Conservation (phyloP, 1,140 invertebrate genomes). For the Whitmania pigra region DNA sequence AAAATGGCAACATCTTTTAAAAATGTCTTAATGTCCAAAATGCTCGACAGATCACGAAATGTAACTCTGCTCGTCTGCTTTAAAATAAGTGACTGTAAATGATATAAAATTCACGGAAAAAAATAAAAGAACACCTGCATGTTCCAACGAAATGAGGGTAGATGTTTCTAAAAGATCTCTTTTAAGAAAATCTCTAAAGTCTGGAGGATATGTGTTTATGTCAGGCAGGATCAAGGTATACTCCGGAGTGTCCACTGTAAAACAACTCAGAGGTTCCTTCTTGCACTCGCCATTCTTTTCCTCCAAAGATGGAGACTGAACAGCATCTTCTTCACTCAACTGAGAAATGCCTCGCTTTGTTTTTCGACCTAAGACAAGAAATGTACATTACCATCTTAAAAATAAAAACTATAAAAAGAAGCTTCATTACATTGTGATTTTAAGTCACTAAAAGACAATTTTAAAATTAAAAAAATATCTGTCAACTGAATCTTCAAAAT, state of each 20-base stretch:
- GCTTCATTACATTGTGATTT: too few relatives aligned
- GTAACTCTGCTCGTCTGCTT: too few relatives aligned
- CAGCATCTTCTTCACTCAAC: background rate
- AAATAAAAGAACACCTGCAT: constrained; percentile 45
- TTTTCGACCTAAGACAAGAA: background rate
- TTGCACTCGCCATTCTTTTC: background rate
- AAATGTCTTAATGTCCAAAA: too few relatives aligned
- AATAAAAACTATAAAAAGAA: too few relatives aligned
- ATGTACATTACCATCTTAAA: too few relatives aligned
- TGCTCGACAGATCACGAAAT: too few relatives aligned
- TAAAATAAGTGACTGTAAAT: too few relatives aligned
- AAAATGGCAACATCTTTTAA: too few relatives aligned
- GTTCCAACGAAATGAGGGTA: constrained; percentile 66
- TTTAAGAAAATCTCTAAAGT: constrained; percentile 67
- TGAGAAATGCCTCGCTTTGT: background rate
- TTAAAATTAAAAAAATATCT: too few relatives aligned
- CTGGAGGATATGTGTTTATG: constrained; percentile 58
- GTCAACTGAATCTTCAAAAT: too few relatives aligned
- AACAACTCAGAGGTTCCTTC: background rate
- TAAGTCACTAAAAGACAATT: too few relatives aligned
- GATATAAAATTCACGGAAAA: too few relatives aligned
- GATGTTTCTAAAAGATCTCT: constrained; percentile 75
- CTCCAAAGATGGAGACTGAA: background rate
- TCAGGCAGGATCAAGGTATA: constrained; percentile 69
- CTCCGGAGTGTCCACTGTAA: constrained; percentile 20